These are phyloP conservation scores for Linhomoeus sp. DNA, from an alignment of 2,888 invertebrate genomes.

Conservation along the genomic window DNA sequence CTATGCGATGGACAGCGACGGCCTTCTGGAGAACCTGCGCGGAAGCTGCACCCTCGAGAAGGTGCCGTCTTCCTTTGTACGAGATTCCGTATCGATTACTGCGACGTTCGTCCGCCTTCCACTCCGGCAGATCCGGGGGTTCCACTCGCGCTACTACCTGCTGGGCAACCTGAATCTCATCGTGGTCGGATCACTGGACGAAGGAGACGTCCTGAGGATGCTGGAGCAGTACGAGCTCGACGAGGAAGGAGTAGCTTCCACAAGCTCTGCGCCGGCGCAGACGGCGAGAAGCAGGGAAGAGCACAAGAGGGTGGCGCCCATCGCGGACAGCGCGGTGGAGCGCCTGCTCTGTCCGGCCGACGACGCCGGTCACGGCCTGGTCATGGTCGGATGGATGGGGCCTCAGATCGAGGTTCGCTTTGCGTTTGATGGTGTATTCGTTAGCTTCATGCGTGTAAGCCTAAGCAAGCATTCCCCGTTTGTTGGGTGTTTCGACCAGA, in stretches of 20 bases:
- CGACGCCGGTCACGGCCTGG: slow-evolving; percentile 53
- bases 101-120: too few relatives aligned
- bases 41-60: slow-evolving; percentile 56
- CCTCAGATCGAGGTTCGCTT: slow-evolving; percentile 39
- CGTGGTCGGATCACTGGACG: slow-evolving; percentile 52
- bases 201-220: slow-evolving; percentile 48
- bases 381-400: slow-evolving; percentile 57
- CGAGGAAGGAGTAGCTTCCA: too few relatives aligned
- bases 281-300: too few relatives aligned
- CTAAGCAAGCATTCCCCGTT: too few relatives aligned
- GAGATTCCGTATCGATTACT: background rate
- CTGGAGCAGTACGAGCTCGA: slow-evolving; percentile 51
- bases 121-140: slow-evolving; percentile 46
- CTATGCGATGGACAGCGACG: slow-evolving; percentile 62
- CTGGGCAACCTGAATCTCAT: slow-evolving; percentile 64
- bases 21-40: slow-evolving; percentile 57
- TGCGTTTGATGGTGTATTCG: too few relatives aligned
- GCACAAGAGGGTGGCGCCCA: slow-evolving; percentile 47
- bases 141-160: slow-evolving; percentile 60
- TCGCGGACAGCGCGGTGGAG: slow-evolving; percentile 39
- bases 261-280: too few relatives aligned
- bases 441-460: too few relatives aligned
- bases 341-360: slow-evolving; percentile 50
- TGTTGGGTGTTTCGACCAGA: too few relatives aligned
- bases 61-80: slow-evolving; percentile 39